Evolutionary conservation across 2,113 vertebrate genomes (phyloP), one percentile per base, ranked within the genome.

Genomic region (Gasterosteus nipponicus): DNA sequence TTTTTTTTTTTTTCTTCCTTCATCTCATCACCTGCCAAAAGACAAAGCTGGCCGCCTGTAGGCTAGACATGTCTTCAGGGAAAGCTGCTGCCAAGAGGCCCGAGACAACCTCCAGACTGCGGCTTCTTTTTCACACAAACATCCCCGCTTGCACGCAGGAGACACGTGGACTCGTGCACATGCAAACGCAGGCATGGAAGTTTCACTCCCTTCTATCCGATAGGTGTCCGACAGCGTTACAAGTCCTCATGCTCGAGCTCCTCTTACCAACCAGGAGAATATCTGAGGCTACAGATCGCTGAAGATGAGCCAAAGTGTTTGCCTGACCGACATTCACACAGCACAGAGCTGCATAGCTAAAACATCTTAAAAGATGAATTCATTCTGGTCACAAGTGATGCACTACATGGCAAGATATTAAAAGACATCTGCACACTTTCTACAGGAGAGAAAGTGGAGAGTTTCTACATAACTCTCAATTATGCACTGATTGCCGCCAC

Each of bases 401-500:
- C 19, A n/a, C 49, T 51, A n/a, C 19, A 51, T 51, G 49, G 49
- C 49, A 42, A 38, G 69, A 69, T 38, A 33, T 47, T 15, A 39
- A 66, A 66, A 79, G 1, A 67, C 46, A 80, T 31, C 16, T 16
- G 38, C 22, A 26, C 22, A 26, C 22, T 26, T 26, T 26, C 22
- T 26, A 26, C 22, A 26, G 22, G 22, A 26, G 22, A 26, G 22
- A 26, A 26, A 26, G 22, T 26, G 22, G 22, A 26, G 22, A 26
- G 10, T 84, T 61, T 73, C 82, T 82, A 44, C 69, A 82, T 77
- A 87, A 71, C 75, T 83, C 73, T 84, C 75, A 78, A 69, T 82
- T 61, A 71, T 49, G 56, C 35, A 61, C 49, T 88, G 88, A 90
- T 83, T 85, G 82, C 44, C 54, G 3, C 77, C 86, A 86, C 84